A percentile compares a stretch with the other conserved stretches of the same genome.
phyloP scores from a whole-genome alignment of 2,888 invertebrate genomes.

The Psylliodes chrysocephalus region DNA sequence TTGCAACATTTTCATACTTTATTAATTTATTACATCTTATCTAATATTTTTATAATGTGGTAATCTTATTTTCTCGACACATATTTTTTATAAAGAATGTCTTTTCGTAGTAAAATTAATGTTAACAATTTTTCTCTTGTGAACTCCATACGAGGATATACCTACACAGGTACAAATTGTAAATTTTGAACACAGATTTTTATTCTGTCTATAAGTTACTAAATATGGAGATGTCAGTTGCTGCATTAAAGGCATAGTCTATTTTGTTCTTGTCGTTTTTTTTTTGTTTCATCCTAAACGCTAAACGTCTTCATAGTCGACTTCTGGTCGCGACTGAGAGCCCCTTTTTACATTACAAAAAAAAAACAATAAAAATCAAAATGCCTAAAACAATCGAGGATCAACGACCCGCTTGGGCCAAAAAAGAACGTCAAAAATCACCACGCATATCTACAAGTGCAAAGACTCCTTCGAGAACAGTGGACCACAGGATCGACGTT shows the following conservation, averaged over 20 bases:
- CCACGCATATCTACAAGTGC: constrained; percentile 38
- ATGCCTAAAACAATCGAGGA: constrained; percentile 11
- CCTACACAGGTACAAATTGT: too few relatives aligned
- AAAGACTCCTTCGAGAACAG: constrained; percentile 33
- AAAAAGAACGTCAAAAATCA: constrained; percentile 19
- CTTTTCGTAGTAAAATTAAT: too few relatives aligned
- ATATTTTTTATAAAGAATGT: too few relatives aligned
- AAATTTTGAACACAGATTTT: too few relatives aligned
- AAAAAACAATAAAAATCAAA: constrained; percentile 7
- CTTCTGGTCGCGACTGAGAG: not conserved
- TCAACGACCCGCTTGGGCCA: constrained; percentile 24
- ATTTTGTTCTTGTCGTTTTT: not conserved
- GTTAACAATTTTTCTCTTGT: too few relatives aligned
- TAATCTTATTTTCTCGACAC: too few relatives aligned
- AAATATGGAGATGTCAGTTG: too few relatives aligned
- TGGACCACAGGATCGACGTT: constrained; percentile 32
- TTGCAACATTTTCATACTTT: too few relatives aligned
- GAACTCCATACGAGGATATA: too few relatives aligned
- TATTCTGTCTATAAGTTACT: too few relatives aligned
- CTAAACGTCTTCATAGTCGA: not conserved
- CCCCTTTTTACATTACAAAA: not conserved
- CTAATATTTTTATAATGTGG: too few relatives aligned
- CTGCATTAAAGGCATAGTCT: not conserved
- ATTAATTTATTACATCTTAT: too few relatives aligned
- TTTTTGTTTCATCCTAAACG: not conserved